These are phyloP conservation scores for Drosophila pegasa DNA, from an alignment of 2,888 invertebrate genomes.

Conservation along the genomic window DNA sequence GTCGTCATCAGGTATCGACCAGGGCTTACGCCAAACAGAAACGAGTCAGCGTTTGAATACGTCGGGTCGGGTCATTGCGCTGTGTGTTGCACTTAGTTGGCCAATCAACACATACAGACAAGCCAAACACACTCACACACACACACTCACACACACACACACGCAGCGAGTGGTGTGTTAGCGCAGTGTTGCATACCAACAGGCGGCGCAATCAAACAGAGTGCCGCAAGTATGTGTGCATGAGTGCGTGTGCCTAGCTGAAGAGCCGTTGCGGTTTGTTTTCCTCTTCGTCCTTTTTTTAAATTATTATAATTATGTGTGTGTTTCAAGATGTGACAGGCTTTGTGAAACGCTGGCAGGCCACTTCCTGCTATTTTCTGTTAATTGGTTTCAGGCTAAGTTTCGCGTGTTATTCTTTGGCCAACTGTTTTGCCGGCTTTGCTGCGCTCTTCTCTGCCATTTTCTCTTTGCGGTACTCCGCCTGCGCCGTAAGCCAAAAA, in stretches of 20 bases:
- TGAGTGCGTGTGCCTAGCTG: background rate
- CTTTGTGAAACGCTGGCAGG: background rate
- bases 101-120: slow-evolving; percentile 27
- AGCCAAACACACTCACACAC: background rate
- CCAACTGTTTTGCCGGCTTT: slow-evolving; percentile 58
- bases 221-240: slow-evolving; percentile 15
- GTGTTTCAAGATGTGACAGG: slow-evolving; percentile 5
- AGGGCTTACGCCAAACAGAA: slow-evolving; percentile 76
- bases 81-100: slow-evolving; percentile 63
- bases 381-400: slow-evolving; percentile 15
- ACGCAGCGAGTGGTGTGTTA: slow-evolving; percentile 12
- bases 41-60: slow-evolving; percentile 83
- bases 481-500: slow-evolving; percentile 53
- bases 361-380: background rate
- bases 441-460: slow-evolving; percentile 23
- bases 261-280: slow-evolving; percentile 17
- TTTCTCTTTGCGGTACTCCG: slow-evolving; percentile 49
- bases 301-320: background rate
- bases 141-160: slow-evolving; percentile 8
- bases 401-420: slow-evolving; percentile 13
- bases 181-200: slow-evolving; percentile 51
- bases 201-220: slow-evolving; percentile 41
- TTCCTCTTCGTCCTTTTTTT: background rate
- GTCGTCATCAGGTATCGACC: slow-evolving; percentile 55
- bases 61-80: slow-evolving; percentile 83